phyloP scores from a whole-genome alignment of 2,888 invertebrate genomes.

The Orthonevra nobilis region DNA sequence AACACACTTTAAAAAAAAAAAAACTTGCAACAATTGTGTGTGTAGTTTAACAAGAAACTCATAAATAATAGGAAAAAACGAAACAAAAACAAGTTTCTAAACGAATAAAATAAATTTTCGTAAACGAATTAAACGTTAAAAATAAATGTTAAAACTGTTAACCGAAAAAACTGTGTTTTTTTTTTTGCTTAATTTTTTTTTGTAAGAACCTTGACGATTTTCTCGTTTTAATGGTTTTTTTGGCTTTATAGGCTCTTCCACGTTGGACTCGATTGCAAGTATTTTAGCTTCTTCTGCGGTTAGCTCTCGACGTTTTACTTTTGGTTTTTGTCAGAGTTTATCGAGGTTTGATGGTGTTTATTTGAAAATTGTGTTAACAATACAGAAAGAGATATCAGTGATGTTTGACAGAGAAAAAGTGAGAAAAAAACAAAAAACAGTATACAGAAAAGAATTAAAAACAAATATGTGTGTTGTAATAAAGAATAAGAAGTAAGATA shows the following conservation, averaged over 20 bases:
- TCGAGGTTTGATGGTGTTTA: background rate
- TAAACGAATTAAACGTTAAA: background rate
- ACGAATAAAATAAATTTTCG: too few species aligned
- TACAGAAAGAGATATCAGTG: slow-evolving; percentile 44
- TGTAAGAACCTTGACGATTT: slow-evolving; percentile 83
- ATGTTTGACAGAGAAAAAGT: slow-evolving; percentile 35
- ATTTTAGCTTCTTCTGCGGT: slow-evolving; percentile 83
- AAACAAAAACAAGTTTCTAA: too few species aligned
- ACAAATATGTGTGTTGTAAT: slow-evolving; percentile 22
- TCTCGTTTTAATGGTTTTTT: slow-evolving; percentile 82
- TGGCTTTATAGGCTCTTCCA: slow-evolving; percentile 85
- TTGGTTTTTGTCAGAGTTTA: slow-evolving; percentile 5
- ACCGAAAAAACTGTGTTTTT: too few species aligned
- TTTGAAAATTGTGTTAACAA: slow-evolving; percentile 19
- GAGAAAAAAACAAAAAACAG: slow-evolving; percentile 22
- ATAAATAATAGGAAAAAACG: too few species aligned
- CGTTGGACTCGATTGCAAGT: slow-evolving; percentile 81
- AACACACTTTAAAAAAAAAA: background rate
- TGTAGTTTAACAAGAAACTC: too few species aligned
- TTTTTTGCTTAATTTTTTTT: too few species aligned
- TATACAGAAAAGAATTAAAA: slow-evolving; percentile 21
- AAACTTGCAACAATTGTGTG: slow-evolving; percentile 2
- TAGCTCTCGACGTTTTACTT: slow-evolving; percentile 84
- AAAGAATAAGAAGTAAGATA: slow-evolving; percentile 10
- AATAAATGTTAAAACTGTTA: background rate